phyloP scores from a whole-genome alignment of 2,888 invertebrate genomes.

The Polyommatus iphigenia region DNA sequence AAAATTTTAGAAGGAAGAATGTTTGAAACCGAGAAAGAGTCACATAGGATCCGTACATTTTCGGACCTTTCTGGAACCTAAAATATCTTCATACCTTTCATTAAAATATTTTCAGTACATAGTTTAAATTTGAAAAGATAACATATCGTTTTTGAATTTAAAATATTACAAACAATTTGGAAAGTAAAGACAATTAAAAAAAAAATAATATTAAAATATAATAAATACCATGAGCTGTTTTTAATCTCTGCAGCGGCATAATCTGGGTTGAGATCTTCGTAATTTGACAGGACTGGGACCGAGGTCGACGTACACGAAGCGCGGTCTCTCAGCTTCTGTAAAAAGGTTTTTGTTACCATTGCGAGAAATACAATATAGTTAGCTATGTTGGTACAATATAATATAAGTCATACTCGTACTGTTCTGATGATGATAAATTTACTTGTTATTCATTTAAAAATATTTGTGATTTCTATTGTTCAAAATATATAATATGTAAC shows the following conservation, averaged over 20 bases:
- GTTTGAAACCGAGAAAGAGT: too few species aligned
- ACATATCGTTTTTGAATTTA: not conserved
- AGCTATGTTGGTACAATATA: not conserved
- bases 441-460: too few species aligned
- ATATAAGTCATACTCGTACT: not conserved
- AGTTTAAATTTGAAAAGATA: too few species aligned
- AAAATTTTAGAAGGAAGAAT: too few species aligned
- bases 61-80: too few species aligned
- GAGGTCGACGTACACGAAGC: not conserved
- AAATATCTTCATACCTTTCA: too few species aligned
- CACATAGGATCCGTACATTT: too few species aligned
- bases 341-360: not conserved
- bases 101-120: too few species aligned
- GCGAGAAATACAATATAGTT: not conserved
- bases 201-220: not conserved
- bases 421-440: too few species aligned
- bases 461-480: too few species aligned
- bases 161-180: not conserved
- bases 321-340: not conserved
- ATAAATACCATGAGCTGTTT: not conserved
- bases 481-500: too few species aligned
- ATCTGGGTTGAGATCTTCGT: conserved; percentile 1
- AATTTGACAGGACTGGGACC: not conserved
- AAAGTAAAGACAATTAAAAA: too few species aligned
- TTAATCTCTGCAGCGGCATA: conserved; percentile 3